Evolutionary conservation across 2,797 vertebrate genomes (phyloP).

Genomic region (Trachops cirrhosus): DNA sequence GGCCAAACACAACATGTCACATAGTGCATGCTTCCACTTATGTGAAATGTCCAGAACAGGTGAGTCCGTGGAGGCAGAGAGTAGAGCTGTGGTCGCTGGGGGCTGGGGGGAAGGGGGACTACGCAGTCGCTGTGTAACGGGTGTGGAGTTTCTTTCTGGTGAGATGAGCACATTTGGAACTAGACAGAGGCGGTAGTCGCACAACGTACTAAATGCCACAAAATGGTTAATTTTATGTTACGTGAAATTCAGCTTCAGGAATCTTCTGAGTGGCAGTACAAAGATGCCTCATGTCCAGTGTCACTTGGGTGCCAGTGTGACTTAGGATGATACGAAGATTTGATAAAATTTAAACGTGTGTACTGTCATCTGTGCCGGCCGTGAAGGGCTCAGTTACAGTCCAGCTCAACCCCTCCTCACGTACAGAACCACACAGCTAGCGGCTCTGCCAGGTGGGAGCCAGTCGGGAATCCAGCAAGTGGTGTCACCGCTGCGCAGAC

Average conservation of each 20-base stretch:
- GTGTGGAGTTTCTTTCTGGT: background rate
- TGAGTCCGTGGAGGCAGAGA: background rate
- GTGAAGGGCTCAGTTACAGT: background rate
- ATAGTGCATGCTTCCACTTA: background rate
- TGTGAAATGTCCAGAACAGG: background rate
- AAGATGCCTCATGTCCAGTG: background rate
- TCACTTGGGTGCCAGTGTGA: background rate
- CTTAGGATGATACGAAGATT: background rate
- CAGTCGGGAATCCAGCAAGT: background rate
- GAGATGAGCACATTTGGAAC: background rate
- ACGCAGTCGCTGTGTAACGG: background rate
- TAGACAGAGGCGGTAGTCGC: background rate
- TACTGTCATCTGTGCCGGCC: background rate
- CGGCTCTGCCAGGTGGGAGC: background rate
- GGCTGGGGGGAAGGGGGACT: background rate
- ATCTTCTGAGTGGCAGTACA: background rate
- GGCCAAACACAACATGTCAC: background rate
- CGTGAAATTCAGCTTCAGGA: background rate
- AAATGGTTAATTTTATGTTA: constrained; percentile 1
- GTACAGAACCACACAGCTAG: background rate
- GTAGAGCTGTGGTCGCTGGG: background rate
- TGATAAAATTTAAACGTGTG: background rate
- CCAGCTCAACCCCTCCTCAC: background rate
- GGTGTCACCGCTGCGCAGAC: background rate
- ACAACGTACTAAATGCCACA: background rate